Evolutionary conservation across 23 tunicate species (phyloP).

Genomic region (Trididemnum nubilum): DNA sequence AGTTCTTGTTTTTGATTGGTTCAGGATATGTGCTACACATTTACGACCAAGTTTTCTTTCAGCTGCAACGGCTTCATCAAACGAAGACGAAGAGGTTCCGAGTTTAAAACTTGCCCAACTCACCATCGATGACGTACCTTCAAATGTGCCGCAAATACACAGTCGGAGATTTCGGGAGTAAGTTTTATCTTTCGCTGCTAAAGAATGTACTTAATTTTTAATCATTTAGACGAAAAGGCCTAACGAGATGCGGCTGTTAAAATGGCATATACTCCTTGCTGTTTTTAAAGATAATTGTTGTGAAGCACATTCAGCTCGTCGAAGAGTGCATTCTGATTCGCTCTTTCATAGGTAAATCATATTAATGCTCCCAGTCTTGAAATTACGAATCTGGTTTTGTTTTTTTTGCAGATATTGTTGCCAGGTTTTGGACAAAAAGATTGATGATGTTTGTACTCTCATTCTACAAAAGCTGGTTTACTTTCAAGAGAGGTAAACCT

Average conservation of each 20-base stretch:
- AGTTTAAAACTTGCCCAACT: slow-evolving; percentile 1
- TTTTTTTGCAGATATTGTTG: slow-evolving; percentile 98
- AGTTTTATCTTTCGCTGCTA: too few relatives aligned
- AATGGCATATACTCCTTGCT: neutral
- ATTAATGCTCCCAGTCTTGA: too few relatives aligned
- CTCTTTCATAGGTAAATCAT: too few relatives aligned
- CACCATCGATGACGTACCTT: slow-evolving; percentile 35
- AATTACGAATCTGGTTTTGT: too few relatives aligned
- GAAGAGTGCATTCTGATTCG: too few relatives aligned
- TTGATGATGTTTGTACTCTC: slow-evolving; percentile 75
- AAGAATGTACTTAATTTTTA: neutral
- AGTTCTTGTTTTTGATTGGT: too few relatives aligned
- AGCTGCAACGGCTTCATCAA: neutral
- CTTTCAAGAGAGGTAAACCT: slow-evolving; percentile 93
- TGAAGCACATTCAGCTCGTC: too few relatives aligned
- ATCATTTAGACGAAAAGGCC: too few relatives aligned
- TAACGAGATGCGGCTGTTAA: too few relatives aligned
- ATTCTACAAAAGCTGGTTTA: slow-evolving; percentile 74
- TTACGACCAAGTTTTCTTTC: too few relatives aligned
- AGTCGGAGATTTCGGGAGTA: slow-evolving; percentile 97
- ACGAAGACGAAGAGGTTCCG: neutral
- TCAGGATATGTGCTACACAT: too few relatives aligned
- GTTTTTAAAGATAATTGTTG: neutral
- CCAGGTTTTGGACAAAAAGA: slow-evolving; percentile 93
- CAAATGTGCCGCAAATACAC: slow-evolving; percentile 87